Base-by-base conservation (phyloP, 2,797 vertebrate species). In the Sardinella longiceps region DNA sequence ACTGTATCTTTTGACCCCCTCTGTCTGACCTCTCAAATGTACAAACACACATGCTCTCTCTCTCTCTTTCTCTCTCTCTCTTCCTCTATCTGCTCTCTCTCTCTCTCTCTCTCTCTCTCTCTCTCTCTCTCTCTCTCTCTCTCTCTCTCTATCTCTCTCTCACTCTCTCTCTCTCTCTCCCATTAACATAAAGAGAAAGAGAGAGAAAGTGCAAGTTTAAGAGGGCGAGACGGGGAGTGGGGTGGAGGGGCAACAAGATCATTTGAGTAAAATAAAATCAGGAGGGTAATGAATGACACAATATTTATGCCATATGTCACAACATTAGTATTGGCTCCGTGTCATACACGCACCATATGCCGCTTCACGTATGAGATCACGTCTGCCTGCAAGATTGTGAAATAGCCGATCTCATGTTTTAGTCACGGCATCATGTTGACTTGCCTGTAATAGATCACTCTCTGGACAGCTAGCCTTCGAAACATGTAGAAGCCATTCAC, bases 291-390 rank as follows among this genome's bases (percentile, higher is more conserved):
- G 70, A 18, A 37, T 77, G 70, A 77, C 70, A 77, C 70, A 39
- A 43, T 39, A 77, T 77, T 43, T 77, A 77, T 77, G 70, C 20
- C 70, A n/a, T n/a, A n/a, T 77, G 37, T 39, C 70, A 77, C 6
- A 77, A 77, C 70, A 77, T 77, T 77, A 77, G 15, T 11, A 77
- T 43, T 77, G 70, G 70, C 70, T 77, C 37, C 18, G 10, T 77
- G 70, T 77, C 70, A 77, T 43, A 20, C 20, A 20, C 43, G 18
- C 70, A 39, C 18, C 70, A 7, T 77, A 43, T 43, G 37, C 18
- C 12, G 18, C 70, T 39, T 9, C 80, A 77, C 20, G 11, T 6
- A 77, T 23, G 20, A 23, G 18, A 39, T 77, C 33, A 39, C 23
- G 70, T 77, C 5, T 77, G 70, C 15, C 70, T 43, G 70, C 2